Evolutionary conservation across 2,888 invertebrate species (phyloP).

Genomic region (Xylota segnis): DNA sequence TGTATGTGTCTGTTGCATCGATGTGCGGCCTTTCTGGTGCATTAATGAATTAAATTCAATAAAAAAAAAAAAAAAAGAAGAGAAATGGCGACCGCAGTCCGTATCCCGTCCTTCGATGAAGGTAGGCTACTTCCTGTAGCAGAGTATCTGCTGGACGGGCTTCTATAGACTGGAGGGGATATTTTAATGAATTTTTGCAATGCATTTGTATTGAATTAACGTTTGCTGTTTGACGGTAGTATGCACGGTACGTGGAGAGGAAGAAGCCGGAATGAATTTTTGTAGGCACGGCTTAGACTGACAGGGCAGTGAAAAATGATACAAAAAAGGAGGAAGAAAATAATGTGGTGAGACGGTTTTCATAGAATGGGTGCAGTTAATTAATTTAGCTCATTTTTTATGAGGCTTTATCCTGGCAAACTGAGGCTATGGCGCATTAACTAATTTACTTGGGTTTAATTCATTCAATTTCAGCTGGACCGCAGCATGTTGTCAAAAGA

Average conservation of each 20-base stretch:
- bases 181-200: conserved; percentile 68
- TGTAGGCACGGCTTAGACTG: conserved; percentile 19
- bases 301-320: neutral
- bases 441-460: neutral
- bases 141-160: neutral
- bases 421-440: neutral
- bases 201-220: conserved; percentile 70
- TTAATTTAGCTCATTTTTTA: conserved; percentile 18
- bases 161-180: conserved; percentile 36
- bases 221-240: conserved; percentile 33
- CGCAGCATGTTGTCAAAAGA: neutral
- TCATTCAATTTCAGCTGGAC: neutral
- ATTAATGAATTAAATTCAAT: conserved; percentile 77
- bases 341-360: conserved; percentile 33
- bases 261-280: conserved; percentile 5
- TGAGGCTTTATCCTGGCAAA: neutral
- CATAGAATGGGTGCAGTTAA: conserved; percentile 17
- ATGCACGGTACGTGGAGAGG: neutral
- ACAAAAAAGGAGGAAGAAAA: neutral
- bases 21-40: conserved; percentile 68
- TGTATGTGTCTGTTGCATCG: conserved; percentile 39
- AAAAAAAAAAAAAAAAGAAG: conserved; percentile 74
- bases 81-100: conserved; percentile 67
- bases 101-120: conserved; percentile 37
- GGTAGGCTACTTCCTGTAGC: conserved; percentile 33